A percentile compares a stretch with the other conserved stretches of the same genome.
phyloP scores from a whole-genome alignment of 2,113 vertebrate species.

The Peromyscus maniculatus region DNA sequence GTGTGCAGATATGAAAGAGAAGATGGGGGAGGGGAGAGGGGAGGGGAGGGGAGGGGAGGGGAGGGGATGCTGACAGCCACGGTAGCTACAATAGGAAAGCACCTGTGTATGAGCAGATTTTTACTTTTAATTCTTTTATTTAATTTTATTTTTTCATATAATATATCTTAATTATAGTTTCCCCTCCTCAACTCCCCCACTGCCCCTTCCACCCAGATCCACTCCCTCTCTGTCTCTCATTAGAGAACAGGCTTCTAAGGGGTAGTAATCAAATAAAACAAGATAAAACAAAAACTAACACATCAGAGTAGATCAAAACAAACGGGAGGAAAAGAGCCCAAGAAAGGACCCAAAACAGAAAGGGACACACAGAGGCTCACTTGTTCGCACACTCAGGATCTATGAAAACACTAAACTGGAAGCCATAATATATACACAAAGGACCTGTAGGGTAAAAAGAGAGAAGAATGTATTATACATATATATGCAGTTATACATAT shows the following conservation, averaged over 20 bases:
- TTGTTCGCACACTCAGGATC: neutral
- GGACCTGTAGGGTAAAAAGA: neutral
- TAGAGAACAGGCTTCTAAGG: neutral
- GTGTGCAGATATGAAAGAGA: neutral
- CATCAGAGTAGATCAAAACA: neutral
- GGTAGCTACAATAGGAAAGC: neutral
- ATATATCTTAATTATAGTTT: neutral
- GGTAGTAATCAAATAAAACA: neutral
- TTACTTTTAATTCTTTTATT: conserved; percentile 61
- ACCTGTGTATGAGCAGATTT: neutral
- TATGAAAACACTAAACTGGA: neutral
- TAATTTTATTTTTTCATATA: neutral
- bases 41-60: too few species aligned
- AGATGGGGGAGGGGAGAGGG: too few species aligned
- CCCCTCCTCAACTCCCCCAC: neutral
- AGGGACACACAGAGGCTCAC: neutral
- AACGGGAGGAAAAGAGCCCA: neutral
- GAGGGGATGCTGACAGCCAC: neutral
- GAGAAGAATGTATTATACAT: neutral
- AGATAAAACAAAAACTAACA: neutral
- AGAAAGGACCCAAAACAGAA: neutral
- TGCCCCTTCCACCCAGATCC: neutral
- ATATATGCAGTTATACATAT: neutral
- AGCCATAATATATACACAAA: neutral
- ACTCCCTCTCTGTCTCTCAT: neutral